Conservation (phyloP, 2,113 vertebrate species). For the Columbina picui region DNA sequence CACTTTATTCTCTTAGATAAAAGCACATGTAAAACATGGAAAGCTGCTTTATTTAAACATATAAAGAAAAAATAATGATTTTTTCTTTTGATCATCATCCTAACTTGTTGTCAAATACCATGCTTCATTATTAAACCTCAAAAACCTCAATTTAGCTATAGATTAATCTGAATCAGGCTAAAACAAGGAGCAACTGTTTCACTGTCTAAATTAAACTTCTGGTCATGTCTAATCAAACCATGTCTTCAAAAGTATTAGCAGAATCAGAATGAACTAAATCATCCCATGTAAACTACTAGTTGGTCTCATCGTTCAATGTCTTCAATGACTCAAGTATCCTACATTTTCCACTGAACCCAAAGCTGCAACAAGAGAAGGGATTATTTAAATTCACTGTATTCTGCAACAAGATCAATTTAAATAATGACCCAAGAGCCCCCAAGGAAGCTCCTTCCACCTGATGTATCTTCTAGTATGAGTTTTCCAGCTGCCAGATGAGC, state of each 20-base stretch:
- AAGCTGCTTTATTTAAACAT: conserved; percentile 13
- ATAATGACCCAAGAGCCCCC: neutral
- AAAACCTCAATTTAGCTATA: neutral
- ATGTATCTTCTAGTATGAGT: neutral
- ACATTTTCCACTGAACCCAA: neutral
- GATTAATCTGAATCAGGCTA: neutral
- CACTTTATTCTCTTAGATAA: neutral
- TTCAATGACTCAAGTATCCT: neutral
- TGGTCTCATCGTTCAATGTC: neutral
- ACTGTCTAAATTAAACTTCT: neutral
- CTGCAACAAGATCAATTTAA: neutral
- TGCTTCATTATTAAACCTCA: neutral
- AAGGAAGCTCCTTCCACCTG: neutral
- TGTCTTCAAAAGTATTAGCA: neutral
- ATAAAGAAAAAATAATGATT: neutral
- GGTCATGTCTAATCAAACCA: conserved; percentile 15
- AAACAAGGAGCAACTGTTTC: neutral
- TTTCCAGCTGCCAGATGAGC: neutral
- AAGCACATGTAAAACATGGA: neutral
- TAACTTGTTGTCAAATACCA: neutral
- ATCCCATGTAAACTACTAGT: neutral
- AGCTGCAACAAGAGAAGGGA: neutral
- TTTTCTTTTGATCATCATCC: conserved; percentile 4
- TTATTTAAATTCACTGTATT: neutral
- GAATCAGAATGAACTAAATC: neutral